Conservation (phyloP, 37 sponge, comb jelly and placozoan species). For the Agelas oroides region DNA sequence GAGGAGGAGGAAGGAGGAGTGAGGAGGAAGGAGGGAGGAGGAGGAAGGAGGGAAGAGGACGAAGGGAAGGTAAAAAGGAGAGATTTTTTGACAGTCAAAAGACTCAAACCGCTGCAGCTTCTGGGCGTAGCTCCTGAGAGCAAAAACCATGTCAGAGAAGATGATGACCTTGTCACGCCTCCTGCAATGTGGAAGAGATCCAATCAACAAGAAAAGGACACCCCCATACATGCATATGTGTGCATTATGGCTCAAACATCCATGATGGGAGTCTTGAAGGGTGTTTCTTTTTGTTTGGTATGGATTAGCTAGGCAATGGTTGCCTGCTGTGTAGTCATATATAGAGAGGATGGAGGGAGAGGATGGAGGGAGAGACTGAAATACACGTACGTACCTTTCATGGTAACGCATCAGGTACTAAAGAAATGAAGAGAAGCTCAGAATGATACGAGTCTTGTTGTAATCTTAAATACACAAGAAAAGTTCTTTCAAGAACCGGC, state of each 20-base stretch:
- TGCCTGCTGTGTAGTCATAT: too few relatives aligned
- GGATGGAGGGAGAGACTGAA: too few relatives aligned
- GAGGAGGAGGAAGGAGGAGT: neutral
- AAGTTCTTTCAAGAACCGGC: too few relatives aligned
- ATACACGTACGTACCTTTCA: conserved; percentile 83
- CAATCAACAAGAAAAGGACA: neutral
- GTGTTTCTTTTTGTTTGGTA: too few relatives aligned
- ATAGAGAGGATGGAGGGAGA: too few relatives aligned
- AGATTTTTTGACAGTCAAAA: too few relatives aligned
- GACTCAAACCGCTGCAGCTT: conserved; percentile 69
- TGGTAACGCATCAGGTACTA: conserved; percentile 95
- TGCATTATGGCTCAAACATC: too few relatives aligned
- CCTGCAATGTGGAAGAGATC: conserved; percentile 30
- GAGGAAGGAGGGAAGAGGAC: too few relatives aligned
- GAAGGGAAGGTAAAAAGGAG: neutral
- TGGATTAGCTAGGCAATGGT: neutral
- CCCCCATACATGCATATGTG: too few relatives aligned
- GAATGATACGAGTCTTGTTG: neutral
- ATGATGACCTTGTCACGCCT: conserved; percentile 96
- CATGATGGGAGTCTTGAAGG: too few relatives aligned
- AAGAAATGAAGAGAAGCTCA: conserved; percentile 3
- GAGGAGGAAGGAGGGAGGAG: too few relatives aligned
- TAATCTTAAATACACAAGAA: too few relatives aligned
- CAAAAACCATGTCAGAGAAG: conserved; percentile 98
- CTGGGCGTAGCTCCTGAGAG: conserved; percentile 87